These are phyloP conservation scores for Cosmia trapezina DNA, from an alignment of 2,888 invertebrate species.

Conservation along the genomic window DNA sequence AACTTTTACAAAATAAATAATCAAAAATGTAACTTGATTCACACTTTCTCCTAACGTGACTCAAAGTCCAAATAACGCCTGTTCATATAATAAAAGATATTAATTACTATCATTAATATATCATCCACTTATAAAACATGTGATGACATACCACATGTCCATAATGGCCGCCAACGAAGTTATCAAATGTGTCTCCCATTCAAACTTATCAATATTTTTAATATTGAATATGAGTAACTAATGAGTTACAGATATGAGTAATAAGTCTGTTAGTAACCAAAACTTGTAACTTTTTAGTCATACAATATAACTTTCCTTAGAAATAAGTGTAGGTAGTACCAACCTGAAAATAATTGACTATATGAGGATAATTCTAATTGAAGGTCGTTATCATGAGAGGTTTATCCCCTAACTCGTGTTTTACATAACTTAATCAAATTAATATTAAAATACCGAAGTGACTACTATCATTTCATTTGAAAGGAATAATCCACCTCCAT, in stretches of 20 bases:
- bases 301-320: slow-evolving; percentile 12
- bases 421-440: neutral
- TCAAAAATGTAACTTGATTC: slow-evolving; percentile 1
- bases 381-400: neutral
- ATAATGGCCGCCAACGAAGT: slow-evolving; percentile 49
- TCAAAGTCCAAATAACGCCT: slow-evolving; percentile 28
- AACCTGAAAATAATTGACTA: neutral
- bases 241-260: slow-evolving; percentile 66
- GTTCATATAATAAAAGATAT: slow-evolving; percentile 43
- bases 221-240: slow-evolving; percentile 59
- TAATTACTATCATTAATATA: slow-evolving; percentile 52
- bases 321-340: slow-evolving; percentile 23
- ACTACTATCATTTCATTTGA: neutral
- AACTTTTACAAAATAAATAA: neutral
- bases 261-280: slow-evolving; percentile 34
- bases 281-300: slow-evolving; percentile 25
- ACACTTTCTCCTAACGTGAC: slow-evolving; percentile 35
- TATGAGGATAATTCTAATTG: slow-evolving; percentile 29
- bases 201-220: slow-evolving; percentile 59
- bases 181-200: slow-evolving; percentile 64
- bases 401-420: slow-evolving; percentile 1
- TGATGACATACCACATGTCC: slow-evolving; percentile 59
- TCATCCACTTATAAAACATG: slow-evolving; percentile 61
- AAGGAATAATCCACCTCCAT: neutral
- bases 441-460: neutral